These are phyloP conservation scores for Alviniconcha marisindica DNA, from an alignment of 1,140 invertebrate species.

Conservation along the genomic window DNA sequence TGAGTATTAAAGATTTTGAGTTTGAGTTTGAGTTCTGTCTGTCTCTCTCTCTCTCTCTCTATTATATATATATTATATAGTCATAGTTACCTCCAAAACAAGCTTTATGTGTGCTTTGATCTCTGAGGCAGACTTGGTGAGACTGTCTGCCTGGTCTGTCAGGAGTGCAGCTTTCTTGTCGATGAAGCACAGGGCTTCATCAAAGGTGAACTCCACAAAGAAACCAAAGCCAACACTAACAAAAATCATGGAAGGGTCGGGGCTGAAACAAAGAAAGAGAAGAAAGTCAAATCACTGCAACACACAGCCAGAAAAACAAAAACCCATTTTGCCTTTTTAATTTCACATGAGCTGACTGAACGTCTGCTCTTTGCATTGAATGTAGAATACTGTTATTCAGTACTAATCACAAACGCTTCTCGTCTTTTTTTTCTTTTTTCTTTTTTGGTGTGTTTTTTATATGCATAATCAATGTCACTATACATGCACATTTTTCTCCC, in stretches of 20 bases:
- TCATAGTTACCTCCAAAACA: conserved; percentile 75
- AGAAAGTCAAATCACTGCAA: neutral
- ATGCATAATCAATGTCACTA: too few relatives aligned
- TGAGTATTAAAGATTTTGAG: neutral
- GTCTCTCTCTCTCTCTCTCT: too few relatives aligned
- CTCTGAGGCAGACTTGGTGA: conserved; percentile 82
- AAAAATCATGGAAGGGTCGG: conserved; percentile 82
- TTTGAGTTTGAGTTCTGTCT: too few relatives aligned
- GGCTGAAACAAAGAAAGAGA: conserved; percentile 57
- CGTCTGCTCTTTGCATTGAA: too few relatives aligned
- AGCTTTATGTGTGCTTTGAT: conserved; percentile 89
- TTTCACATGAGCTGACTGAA: neutral
- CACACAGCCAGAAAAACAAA: neutral
- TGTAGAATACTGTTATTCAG: too few relatives aligned
- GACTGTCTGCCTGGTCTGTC: conserved; percentile 78
- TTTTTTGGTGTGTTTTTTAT: too few relatives aligned
- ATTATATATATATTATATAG: too few relatives aligned
- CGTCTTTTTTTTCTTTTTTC: too few relatives aligned
- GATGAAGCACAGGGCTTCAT: conserved; percentile 85
- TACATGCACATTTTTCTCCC: too few relatives aligned
- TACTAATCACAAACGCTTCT: too few relatives aligned
- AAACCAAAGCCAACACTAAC: conserved; percentile 87
- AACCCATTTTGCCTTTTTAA: neutral
- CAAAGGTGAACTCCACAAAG: conserved; percentile 84
- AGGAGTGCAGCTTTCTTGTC: conserved; percentile 83